These are phyloP conservation scores for Cheilosia impressa DNA, from an alignment of 2,888 invertebrate genomes.

Conservation along the genomic window DNA sequence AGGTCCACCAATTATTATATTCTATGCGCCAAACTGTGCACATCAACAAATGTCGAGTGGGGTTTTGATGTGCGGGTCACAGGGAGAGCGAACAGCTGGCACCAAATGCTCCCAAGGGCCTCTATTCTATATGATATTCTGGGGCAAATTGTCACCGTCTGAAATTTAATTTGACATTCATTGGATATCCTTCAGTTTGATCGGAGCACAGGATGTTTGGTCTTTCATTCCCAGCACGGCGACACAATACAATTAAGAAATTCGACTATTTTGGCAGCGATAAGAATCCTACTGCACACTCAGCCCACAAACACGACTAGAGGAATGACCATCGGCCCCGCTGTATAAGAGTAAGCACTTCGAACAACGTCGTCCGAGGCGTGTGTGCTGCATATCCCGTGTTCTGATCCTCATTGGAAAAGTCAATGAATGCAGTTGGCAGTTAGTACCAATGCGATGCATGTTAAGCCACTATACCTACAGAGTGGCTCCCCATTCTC, in stretches of 20 bases:
- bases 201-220: conserved; percentile 2
- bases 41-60: conserved; percentile 44
- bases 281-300: conserved; percentile 40
- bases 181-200: conserved; percentile 48
- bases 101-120: conserved; percentile 36
- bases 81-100: conserved; percentile 17
- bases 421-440: conserved; percentile 73
- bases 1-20: conserved; percentile 59
- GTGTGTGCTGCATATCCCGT: conserved; percentile 25
- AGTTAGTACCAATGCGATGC: conserved; percentile 30
- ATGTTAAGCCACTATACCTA: conserved; percentile 55
- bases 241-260: conserved; percentile 68
- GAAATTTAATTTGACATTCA: conserved; percentile 66
- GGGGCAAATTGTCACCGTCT: conserved; percentile 50
- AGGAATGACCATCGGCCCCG: background rate
- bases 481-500: conserved; percentile 28
- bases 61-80: conserved; percentile 28
- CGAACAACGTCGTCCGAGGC: conserved; percentile 36
- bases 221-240: conserved; percentile 54
- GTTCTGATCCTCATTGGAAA: conserved; percentile 43
- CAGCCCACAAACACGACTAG: background rate
- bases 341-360: conserved; percentile 18
- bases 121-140: conserved; percentile 12
- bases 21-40: conserved; percentile 40
- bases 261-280: conserved; percentile 67